phyloP scores from a whole-genome alignment of 2,888 invertebrate genomes.

The Orthosia gothica region DNA sequence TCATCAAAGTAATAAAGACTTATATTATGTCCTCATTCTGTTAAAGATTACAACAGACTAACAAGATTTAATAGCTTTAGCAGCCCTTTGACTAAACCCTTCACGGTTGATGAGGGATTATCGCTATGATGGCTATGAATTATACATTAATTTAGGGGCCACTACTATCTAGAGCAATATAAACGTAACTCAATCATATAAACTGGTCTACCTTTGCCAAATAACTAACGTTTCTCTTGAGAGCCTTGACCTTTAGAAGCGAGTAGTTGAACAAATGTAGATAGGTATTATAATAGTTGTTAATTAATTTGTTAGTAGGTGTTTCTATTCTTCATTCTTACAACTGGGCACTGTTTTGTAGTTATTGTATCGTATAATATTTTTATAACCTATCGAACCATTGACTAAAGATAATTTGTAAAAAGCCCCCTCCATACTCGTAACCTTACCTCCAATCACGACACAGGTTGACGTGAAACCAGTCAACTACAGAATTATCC shows the following conservation, averaged over 20 bases:
- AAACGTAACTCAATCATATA: constrained; percentile 19
- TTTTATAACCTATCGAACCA: not conserved
- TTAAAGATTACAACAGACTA: constrained; percentile 21
- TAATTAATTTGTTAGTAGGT: not conserved
- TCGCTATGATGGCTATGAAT: constrained; percentile 19
- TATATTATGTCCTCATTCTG: not conserved
- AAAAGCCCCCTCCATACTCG: not conserved
- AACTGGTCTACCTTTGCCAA: constrained; percentile 32
- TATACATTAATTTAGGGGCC: constrained; percentile 20
- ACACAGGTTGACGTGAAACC: not conserved
- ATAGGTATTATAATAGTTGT: not conserved
- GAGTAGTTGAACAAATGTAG: not conserved
- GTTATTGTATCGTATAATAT: not conserved
- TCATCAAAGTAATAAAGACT: constrained; percentile 10
- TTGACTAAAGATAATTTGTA: not conserved
- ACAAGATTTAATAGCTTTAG: constrained; percentile 15
- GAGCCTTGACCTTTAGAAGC: constrained; percentile 3
- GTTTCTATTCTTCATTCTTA: not conserved
- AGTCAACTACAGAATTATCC: not conserved
- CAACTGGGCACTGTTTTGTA: not conserved
- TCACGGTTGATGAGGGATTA: constrained; percentile 31
- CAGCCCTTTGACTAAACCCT: constrained; percentile 8
- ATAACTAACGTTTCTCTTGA: not conserved
- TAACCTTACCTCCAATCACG: not conserved
- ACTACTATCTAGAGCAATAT: not conserved